phyloP scores from a whole-genome alignment of 2,113 vertebrate genomes.

The Leptocoma aspasia region DNA sequence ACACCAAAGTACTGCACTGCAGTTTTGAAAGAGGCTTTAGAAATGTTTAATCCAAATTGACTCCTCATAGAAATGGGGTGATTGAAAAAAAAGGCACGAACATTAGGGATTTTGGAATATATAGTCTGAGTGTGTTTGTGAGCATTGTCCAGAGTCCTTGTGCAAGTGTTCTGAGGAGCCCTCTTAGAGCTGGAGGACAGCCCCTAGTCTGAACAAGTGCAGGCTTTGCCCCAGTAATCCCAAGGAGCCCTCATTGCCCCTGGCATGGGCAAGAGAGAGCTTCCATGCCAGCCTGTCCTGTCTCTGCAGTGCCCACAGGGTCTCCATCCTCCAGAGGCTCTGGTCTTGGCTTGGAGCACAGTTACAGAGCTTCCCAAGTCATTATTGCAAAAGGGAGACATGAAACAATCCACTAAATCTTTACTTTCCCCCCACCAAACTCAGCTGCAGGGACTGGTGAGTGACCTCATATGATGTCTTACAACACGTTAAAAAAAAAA shows the following conservation, averaged over 20 bases:
- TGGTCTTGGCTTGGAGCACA: background rate
- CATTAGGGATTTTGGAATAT: background rate
- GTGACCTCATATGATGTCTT: background rate
- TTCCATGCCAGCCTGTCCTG: background rate
- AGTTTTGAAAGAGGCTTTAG: background rate
- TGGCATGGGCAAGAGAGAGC: rapidly evolving
- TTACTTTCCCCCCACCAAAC: background rate
- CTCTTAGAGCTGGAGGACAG: background rate
- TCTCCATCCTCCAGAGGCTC: background rate
- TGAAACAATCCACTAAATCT: too few relatives aligned
- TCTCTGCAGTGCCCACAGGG: background rate
- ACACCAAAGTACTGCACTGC: background rate
- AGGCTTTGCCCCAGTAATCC: background rate
- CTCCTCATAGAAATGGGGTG: background rate
- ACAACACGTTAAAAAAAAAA: rapidly evolving
- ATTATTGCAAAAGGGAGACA: background rate
- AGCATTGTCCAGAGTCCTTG: background rate
- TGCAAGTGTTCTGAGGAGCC: background rate
- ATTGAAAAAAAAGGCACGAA: background rate
- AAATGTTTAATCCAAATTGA: background rate
- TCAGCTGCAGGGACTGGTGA: background rate
- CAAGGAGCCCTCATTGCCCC: rapidly evolving
- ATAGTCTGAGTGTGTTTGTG: background rate
- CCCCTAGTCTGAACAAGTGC: background rate
- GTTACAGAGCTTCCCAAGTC: background rate